A percentile compares a stretch with the other conserved stretches of the same genome.
These are phyloP conservation scores for Sphyrna mokarran DNA, from an alignment of 2,113 vertebrate species.

Conservation along the genomic window DNA sequence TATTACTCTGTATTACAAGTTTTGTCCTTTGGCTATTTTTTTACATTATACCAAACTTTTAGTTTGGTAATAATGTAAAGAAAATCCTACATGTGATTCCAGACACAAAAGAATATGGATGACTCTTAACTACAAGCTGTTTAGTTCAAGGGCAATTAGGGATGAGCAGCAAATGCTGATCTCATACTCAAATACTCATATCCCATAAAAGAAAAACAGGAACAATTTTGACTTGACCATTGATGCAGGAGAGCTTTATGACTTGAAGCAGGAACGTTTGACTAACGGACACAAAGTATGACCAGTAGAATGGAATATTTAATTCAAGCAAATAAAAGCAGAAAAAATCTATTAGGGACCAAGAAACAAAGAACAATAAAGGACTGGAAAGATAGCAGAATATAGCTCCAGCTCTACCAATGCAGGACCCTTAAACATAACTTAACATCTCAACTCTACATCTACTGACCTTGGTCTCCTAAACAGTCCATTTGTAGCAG, in stretches of 20 bases:
- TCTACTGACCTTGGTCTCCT: neutral
- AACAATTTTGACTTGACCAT: neutral
- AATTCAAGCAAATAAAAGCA: neutral
- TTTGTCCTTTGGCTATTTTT: neutral
- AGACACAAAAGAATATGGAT: no score
- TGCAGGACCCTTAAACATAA: neutral
- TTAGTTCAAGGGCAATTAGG: no score
- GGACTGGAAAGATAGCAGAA: neutral
- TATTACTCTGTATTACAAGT: neutral
- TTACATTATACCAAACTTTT: neutral
- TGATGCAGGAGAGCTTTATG: neutral
- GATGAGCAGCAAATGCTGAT: no score
- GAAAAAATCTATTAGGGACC: neutral
- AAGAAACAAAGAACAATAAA: neutral
- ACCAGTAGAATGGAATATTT: neutral
- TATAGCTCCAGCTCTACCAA: neutral
- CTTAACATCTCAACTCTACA: no score
- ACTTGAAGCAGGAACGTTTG: neutral
- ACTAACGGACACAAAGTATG: neutral
- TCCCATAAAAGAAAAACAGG: neutral
- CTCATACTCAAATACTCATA: no score
- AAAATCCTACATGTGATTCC: no score
- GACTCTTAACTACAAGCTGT: no score
- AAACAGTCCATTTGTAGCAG: neutral
- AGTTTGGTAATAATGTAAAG: no score